Evolutionary conservation across 1,140 invertebrate species (phyloP).

Genomic region (Scylla paramamosain): DNA sequence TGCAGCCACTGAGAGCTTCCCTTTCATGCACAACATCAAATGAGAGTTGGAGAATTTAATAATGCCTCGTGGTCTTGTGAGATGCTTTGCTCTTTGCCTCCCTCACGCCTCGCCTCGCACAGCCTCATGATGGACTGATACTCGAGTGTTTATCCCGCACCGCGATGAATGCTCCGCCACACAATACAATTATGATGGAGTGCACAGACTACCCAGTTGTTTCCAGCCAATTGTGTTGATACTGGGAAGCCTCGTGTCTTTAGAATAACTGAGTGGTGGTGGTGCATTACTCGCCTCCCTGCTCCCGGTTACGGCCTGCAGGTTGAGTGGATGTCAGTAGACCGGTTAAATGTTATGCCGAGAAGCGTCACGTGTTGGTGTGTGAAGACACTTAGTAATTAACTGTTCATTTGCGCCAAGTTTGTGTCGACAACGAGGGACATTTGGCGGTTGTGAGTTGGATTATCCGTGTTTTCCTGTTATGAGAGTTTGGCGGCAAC

Average conservation of each 20-base stretch:
- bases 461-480: background rate
- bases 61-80: background rate
- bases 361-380: no score
- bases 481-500: background rate
- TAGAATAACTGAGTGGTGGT: no score
- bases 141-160: background rate
- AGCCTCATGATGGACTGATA: background rate
- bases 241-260: no score
- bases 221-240: no score
- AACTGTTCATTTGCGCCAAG: no score
- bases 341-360: no score
- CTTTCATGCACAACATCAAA: background rate
- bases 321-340: background rate
- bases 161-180: background rate
- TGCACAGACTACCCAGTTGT: background rate
- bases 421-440: no score
- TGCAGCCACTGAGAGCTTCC: background rate
- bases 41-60: constrained; percentile 1
- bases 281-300: no score
- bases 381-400: no score
- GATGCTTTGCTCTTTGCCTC: background rate
- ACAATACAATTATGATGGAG: background rate
- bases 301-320: background rate
- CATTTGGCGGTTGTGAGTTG: no score
- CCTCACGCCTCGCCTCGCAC: background rate